phyloP scores from a whole-genome alignment of 2,888 invertebrate genomes.

The Phortica magna region DNA sequence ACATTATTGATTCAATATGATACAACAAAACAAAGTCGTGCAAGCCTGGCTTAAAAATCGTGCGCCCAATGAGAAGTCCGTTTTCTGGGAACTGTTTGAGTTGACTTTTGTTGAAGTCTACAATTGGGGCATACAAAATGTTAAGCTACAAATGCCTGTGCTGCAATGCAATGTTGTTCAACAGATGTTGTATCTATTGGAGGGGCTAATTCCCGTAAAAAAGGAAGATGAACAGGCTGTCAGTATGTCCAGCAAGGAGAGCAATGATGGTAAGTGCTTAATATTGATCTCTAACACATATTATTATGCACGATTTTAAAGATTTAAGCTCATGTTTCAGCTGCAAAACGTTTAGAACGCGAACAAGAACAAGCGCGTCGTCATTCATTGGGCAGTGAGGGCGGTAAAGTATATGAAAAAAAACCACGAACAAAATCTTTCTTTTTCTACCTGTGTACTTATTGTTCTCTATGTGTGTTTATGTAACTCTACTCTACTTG shows the following conservation, averaged over 20 bases:
- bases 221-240: constrained; percentile 81
- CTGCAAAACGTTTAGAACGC: constrained; percentile 61
- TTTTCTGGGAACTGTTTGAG: constrained; percentile 87
- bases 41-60: constrained; percentile 89
- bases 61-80: constrained; percentile 81
- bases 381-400: constrained; percentile 69
- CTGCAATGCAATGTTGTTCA: constrained; percentile 93
- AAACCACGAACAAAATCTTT: background rate
- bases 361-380: constrained; percentile 65
- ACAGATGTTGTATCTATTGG: constrained; percentile 90
- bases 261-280: constrained; percentile 78
- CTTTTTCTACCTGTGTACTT: constrained; percentile 10
- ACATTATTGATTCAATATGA: background rate
- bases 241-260: constrained; percentile 78
- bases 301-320: background rate
- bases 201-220: constrained; percentile 90
- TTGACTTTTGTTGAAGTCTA: constrained; percentile 86
- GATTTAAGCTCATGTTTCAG: constrained; percentile 52
- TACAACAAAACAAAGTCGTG: constrained; percentile 80
- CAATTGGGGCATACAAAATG: constrained; percentile 91
- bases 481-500: background rate
- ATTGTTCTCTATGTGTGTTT: background rate
- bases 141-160: constrained; percentile 89
- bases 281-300: background rate
- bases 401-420: constrained; percentile 73